phyloP scores from a whole-genome alignment of 1,140 invertebrate species.

The Sminthurides bifidus region DNA sequence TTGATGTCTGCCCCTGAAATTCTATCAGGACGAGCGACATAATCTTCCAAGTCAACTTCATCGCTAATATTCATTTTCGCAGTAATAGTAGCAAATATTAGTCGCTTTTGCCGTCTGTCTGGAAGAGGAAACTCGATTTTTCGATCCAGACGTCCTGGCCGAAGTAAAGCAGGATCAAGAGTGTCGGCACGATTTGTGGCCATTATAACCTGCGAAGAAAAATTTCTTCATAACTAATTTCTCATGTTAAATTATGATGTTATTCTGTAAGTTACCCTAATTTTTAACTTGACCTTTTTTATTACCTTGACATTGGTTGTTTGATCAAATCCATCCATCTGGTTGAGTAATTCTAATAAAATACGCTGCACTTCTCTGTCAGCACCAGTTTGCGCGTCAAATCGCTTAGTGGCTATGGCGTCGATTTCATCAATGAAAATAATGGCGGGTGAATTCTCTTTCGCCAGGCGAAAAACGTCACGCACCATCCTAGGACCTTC shows the following conservation, averaged over 20 bases:
- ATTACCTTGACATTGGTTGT: constrained; percentile 95
- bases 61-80: constrained; percentile 99
- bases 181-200: constrained; percentile 98
- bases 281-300: constrained; percentile 76
- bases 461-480: constrained; percentile 95
- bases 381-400: constrained; percentile 97
- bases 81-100: constrained; percentile 97
- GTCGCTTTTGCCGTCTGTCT: constrained; percentile 91
- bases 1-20: constrained; percentile 99
- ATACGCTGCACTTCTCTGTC: constrained; percentile 99
- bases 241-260: not conserved
- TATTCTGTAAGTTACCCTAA: not conserved
- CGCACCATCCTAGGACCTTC: constrained; percentile 98
- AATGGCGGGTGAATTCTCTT: constrained; percentile 98
- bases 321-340: constrained; percentile 99
- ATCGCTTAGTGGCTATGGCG: constrained; percentile 95
- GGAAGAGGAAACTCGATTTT: constrained; percentile 99
- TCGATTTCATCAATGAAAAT: constrained; percentile 99
- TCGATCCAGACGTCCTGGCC: constrained; percentile 92
- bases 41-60: constrained; percentile 98
- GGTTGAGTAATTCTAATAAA: constrained; percentile 90
- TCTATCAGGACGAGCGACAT: constrained; percentile 92
- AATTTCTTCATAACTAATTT: not conserved
- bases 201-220: constrained; percentile 79
- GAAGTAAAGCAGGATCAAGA: constrained; percentile 88